Evolutionary conservation across 2,797 vertebrate species (phyloP).

Genomic region (Paedocypris micromegethes): DNA sequence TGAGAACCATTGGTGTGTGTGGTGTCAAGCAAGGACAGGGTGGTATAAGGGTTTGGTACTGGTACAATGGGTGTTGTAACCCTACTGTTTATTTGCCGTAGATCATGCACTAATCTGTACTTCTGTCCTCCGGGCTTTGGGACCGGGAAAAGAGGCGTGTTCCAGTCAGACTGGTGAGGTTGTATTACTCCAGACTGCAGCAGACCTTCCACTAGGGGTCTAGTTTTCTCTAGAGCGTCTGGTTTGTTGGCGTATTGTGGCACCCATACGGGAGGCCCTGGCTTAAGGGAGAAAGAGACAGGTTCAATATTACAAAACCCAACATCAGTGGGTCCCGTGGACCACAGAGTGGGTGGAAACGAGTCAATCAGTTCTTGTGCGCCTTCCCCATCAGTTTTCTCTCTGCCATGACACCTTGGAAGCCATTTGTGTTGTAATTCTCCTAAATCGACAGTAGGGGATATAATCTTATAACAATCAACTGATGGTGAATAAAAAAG

Average conservation of each 20-base stretch:
- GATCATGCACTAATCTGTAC: slow-evolving; percentile 5
- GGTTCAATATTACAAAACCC: too few species aligned
- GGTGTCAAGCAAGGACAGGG: neutral
- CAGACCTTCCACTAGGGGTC: neutral
- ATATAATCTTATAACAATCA: neutral
- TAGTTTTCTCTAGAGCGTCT: neutral
- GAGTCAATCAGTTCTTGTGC: too few species aligned
- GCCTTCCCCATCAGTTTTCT: too few species aligned
- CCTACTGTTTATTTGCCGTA: neutral
- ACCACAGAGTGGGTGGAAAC: too few species aligned
- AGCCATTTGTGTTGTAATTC: neutral
- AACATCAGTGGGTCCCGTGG: too few species aligned
- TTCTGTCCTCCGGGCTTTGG: neutral
- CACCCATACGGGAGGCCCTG: neutral
- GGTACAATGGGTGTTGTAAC: neutral
- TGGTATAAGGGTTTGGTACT: slow-evolving; percentile 6
- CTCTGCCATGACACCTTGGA: too few species aligned
- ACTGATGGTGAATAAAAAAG: neutral
- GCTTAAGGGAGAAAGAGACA: too few species aligned
- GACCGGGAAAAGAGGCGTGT: neutral
- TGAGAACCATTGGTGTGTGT: slow-evolving; percentile 5
- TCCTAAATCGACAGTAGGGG: neutral
- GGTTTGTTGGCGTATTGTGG: neutral
- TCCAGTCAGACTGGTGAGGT: neutral
- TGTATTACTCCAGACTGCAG: neutral